Conservation (phyloP, 2,888 invertebrate genomes). For the Lypha dubia region DNA sequence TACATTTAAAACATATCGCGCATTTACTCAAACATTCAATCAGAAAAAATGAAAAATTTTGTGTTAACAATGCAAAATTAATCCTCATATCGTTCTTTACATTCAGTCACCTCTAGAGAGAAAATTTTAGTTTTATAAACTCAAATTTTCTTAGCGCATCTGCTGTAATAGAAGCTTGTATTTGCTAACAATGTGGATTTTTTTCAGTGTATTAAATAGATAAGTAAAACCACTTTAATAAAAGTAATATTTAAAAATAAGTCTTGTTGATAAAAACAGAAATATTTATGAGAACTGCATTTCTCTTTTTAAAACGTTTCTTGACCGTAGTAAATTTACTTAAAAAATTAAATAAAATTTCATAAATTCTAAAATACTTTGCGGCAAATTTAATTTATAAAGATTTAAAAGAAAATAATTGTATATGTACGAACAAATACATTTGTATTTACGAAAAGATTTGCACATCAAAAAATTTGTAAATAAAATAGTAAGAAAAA, state of each 20-base stretch:
- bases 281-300: conserved; percentile 17
- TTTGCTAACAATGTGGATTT: not conserved
- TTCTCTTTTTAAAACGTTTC: not conserved
- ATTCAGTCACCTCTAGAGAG: too few relatives aligned
- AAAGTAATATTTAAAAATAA: not conserved
- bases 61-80: too few relatives aligned
- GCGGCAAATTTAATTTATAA: conserved; percentile 31
- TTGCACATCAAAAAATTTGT: conserved; percentile 21
- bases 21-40: too few relatives aligned
- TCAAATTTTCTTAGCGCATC: too few relatives aligned
- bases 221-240: not conserved
- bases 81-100: too few relatives aligned
- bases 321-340: not conserved
- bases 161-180: too few relatives aligned
- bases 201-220: not conserved
- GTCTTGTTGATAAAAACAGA: not conserved
- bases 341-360: conserved; percentile 12
- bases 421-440: not conserved
- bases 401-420: conserved; percentile 18
- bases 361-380: conserved; percentile 1
- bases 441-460: conserved; percentile 36
- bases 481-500: conserved; percentile 31
- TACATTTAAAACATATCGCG: too few relatives aligned
- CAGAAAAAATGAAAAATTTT: too few relatives aligned
- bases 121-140: too few relatives aligned